phyloP scores from a whole-genome alignment of 2,888 invertebrate species.

The Opisthograptis luteolata region DNA sequence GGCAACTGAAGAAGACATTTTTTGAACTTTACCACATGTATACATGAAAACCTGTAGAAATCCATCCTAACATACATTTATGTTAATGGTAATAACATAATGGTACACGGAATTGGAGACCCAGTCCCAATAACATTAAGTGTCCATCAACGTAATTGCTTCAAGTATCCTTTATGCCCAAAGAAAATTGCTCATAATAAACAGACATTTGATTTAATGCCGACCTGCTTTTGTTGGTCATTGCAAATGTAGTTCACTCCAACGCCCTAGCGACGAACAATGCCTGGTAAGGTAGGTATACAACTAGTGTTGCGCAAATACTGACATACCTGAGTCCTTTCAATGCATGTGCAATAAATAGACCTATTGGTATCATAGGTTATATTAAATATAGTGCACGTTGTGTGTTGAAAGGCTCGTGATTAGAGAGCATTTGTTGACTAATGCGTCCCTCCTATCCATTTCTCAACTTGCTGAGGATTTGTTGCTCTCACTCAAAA shows the following conservation, averaged over 20 bases:
- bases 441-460: constrained; percentile 12
- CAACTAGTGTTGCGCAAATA: constrained; percentile 18
- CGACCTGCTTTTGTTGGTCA: constrained; percentile 13
- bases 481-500: not conserved
- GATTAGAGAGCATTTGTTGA: constrained; percentile 2
- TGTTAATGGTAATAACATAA: constrained; percentile 6
- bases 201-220: constrained; percentile 23
- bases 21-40: too few relatives aligned
- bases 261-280: constrained; percentile 19
- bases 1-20: too few relatives aligned
- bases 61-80: not conserved
- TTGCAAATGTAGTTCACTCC: constrained; percentile 6
- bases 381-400: constrained; percentile 16
- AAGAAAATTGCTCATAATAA: constrained; percentile 26
- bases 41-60: too few relatives aligned
- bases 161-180: constrained; percentile 20
- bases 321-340: constrained; percentile 19
- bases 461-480: constrained; percentile 3
- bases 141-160: constrained; percentile 27
- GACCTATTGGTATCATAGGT: constrained; percentile 4
- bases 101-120: not conserved
- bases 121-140: constrained; percentile 17
- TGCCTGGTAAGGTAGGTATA: not conserved
- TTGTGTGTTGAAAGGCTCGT: constrained; percentile 11
- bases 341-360: constrained; percentile 24